These are phyloP conservation scores for Pipistrellus pygmaeus DNA, from an alignment of 2,797 vertebrate species.

Conservation along the genomic window DNA sequence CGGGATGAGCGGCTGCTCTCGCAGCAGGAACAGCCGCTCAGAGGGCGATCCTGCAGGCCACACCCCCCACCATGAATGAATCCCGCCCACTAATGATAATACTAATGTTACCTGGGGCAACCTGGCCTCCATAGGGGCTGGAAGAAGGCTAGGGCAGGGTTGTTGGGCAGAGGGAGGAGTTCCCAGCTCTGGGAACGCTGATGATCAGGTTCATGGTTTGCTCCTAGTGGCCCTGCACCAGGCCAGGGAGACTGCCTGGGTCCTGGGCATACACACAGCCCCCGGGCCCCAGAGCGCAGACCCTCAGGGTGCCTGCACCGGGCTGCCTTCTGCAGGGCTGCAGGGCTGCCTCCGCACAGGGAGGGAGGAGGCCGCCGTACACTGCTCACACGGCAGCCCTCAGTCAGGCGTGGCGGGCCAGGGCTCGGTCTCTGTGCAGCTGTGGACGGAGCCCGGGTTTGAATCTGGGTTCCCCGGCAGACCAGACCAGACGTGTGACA, in stretches of 20 bases:
- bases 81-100: not conserved
- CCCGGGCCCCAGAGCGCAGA: not conserved
- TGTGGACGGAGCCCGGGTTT: not conserved
- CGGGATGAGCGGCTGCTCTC: no score
- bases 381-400: not conserved
- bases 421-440: not conserved
- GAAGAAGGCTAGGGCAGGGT: not conserved
- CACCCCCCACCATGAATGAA: no score
- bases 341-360: not conserved
- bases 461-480: not conserved
- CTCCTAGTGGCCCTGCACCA: not conserved
- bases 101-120: not conserved
- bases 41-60: no score
- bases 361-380: accelerated
- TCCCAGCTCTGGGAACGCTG: not conserved
- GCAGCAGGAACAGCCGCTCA: no score
- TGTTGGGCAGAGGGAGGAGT: not conserved
- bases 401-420: accelerated
- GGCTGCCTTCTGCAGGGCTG: not conserved
- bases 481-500: no score
- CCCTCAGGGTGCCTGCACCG: accelerated
- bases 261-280: not conserved
- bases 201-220: not conserved
- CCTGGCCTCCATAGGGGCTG: not conserved
- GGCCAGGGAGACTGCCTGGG: not conserved